A percentile compares a stretch with the other conserved stretches of the same genome.
Evolutionary conservation across 2,888 invertebrate species (phyloP).

Genomic region (Agrenia bidenticulata): DNA sequence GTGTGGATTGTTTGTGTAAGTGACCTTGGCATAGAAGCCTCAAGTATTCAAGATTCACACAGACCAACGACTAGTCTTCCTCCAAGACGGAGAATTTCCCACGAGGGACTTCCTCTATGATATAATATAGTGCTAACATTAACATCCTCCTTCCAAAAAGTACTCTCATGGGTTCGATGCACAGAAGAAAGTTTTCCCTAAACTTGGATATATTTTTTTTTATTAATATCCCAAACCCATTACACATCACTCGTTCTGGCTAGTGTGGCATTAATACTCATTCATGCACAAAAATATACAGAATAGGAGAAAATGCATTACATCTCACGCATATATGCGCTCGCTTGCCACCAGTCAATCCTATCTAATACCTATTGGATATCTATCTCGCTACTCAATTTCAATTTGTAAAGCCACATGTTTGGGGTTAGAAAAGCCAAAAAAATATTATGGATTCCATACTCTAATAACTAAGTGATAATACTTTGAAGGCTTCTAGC

Average conservation of each 20-base stretch:
- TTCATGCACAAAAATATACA: too few relatives aligned
- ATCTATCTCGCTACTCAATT: too few relatives aligned
- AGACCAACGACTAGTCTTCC: not conserved
- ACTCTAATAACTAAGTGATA: too few relatives aligned
- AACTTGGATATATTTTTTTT: not conserved
- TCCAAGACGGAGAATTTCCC: constrained; percentile 14
- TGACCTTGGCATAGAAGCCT: not conserved
- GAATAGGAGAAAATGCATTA: too few relatives aligned
- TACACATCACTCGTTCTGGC: not conserved
- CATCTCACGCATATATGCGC: too few relatives aligned
- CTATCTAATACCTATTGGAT: too few relatives aligned
- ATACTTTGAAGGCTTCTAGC: too few relatives aligned
- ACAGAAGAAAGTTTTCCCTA: constrained; percentile 7
- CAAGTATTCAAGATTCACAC: not conserved
- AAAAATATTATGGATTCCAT: too few relatives aligned
- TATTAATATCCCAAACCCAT: not conserved
- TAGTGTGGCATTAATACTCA: not conserved
- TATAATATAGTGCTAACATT: constrained; percentile 6
- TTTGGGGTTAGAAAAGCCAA: too few relatives aligned
- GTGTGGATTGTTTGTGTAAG: too few relatives aligned
- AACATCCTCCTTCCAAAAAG: constrained; percentile 9
- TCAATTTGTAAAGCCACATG: too few relatives aligned
- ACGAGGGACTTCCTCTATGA: constrained; percentile 12
- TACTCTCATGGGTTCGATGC: constrained; percentile 7
- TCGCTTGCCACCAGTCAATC: too few relatives aligned